phyloP scores from a whole-genome alignment of 2,888 invertebrate species.

The Drosophila nr. perissopoda region DNA sequence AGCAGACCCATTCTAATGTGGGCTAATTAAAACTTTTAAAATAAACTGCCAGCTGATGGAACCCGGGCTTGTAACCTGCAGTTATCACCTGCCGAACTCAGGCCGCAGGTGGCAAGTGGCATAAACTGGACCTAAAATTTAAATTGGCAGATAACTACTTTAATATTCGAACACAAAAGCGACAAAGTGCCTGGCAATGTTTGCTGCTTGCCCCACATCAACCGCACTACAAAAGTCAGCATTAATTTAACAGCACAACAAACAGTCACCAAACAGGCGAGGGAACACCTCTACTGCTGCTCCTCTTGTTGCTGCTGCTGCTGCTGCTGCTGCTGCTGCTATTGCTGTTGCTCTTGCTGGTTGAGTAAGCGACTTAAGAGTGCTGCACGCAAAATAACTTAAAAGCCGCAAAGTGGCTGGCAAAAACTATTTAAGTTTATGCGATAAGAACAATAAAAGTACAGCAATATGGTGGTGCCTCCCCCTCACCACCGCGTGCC shows the following conservation, averaged over 20 bases:
- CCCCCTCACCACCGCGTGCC: not conserved
- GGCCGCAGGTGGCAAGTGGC: not conserved
- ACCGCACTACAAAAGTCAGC: constrained; percentile 34
- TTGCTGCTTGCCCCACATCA: not conserved
- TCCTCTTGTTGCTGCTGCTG: not conserved
- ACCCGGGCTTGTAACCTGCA: not conserved
- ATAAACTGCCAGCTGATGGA: constrained; percentile 48
- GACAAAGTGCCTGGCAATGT: constrained; percentile 6
- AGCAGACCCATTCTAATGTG: constrained; percentile 30
- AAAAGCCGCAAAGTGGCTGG: constrained; percentile 81
- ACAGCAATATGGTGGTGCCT: constrained; percentile 44
- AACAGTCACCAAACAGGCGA: not conserved
- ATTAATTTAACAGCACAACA: constrained; percentile 26
- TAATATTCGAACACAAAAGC: constrained; percentile 38
- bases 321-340: not conserved
- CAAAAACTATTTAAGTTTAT: constrained; percentile 79
- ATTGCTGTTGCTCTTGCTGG: not conserved
- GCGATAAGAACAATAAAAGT: constrained; percentile 78
- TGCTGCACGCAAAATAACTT: constrained; percentile 79
- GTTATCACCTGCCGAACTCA: not conserved
- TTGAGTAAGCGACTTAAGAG: constrained; percentile 50
- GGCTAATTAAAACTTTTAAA: constrained; percentile 51
- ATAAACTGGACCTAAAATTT: constrained; percentile 45
- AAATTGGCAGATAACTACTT: constrained; percentile 60
- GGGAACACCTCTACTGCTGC: not conserved